Conservation (phyloP, 2,113 vertebrate species). For the Poecilia latipinna region DNA sequence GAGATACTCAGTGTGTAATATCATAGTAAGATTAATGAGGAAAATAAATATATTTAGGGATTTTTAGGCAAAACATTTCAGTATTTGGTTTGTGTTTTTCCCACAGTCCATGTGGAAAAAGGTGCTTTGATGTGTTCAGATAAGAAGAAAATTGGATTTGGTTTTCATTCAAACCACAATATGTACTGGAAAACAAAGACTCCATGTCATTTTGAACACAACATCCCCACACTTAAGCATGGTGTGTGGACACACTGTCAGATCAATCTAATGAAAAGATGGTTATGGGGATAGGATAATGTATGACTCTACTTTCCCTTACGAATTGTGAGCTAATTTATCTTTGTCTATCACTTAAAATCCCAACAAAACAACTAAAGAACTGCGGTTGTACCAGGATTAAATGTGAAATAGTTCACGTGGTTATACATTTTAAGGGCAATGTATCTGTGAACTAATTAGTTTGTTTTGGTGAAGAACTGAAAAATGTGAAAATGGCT, state of each 20-base stretch:
- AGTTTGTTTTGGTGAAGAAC: no score
- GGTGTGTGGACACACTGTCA: background rate
- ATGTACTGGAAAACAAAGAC: background rate
- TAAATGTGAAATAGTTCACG: no score
- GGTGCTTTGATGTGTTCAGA: background rate
- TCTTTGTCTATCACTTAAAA: no score
- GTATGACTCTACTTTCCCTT: no score
- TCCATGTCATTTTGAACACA: background rate
- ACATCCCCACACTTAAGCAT: background rate
- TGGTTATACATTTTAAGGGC: no score
- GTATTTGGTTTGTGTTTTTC: background rate
- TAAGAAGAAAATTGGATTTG: background rate
- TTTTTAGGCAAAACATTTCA: background rate
- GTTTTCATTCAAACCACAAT: background rate
- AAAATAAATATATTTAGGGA: background rate
- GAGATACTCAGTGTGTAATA: background rate
- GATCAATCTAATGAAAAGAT: no score
- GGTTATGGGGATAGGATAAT: no score
- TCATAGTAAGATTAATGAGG: background rate
- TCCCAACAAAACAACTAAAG: no score
- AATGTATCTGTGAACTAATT: no score
- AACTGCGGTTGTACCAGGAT: no score
- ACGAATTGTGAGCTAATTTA: no score
- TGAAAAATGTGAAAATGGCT: no score
- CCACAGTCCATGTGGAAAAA: background rate